phyloP scores from a whole-genome alignment of 2,113 vertebrate genomes.

The Saguinus midas region DNA sequence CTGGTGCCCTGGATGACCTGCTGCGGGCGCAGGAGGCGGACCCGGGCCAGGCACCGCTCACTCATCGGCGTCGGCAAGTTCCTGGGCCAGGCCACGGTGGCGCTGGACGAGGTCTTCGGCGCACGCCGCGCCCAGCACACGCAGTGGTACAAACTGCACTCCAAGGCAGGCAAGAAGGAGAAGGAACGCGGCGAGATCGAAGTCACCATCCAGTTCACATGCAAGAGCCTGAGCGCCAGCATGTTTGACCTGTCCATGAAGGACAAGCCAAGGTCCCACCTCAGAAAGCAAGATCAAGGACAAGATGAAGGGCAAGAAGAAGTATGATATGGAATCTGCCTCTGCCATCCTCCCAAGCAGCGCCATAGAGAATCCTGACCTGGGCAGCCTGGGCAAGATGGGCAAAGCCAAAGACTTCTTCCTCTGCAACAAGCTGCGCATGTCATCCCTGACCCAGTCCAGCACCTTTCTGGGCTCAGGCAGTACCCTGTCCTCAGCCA shows the following conservation, averaged over 20 bases:
- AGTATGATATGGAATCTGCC: conserved; percentile 88
- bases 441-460: conserved; percentile 93
- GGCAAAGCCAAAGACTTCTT: conserved; percentile 93
- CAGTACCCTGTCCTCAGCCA: conserved; percentile 94
- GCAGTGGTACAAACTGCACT: conserved; percentile 94
- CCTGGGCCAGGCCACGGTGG: conserved; percentile 90
- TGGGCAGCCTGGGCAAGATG: conserved; percentile 85
- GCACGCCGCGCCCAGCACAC: conserved; percentile 87
- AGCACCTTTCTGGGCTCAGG: conserved; percentile 95
- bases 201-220: conserved; percentile 92
- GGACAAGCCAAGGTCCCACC: conserved; percentile 92
- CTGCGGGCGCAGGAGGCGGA: conserved; percentile 80
- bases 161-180: conserved; percentile 95
- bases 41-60: conserved; percentile 88
- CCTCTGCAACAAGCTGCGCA: conserved; percentile 90
- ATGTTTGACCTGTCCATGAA: conserved; percentile 98
- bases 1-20: conserved; percentile 85
- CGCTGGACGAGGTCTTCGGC: conserved; percentile 86
- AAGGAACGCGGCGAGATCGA: conserved; percentile 97
- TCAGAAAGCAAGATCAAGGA: conserved; percentile 94
- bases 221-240: conserved; percentile 95
- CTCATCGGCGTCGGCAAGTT: conserved; percentile 94
- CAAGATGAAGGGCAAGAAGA: conserved; percentile 92
- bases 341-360: conserved; percentile 90
- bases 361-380: conserved; percentile 89